Evolutionary conservation across 1,140 invertebrate species (phyloP).

Genomic region (Ceratitis capitata): DNA sequence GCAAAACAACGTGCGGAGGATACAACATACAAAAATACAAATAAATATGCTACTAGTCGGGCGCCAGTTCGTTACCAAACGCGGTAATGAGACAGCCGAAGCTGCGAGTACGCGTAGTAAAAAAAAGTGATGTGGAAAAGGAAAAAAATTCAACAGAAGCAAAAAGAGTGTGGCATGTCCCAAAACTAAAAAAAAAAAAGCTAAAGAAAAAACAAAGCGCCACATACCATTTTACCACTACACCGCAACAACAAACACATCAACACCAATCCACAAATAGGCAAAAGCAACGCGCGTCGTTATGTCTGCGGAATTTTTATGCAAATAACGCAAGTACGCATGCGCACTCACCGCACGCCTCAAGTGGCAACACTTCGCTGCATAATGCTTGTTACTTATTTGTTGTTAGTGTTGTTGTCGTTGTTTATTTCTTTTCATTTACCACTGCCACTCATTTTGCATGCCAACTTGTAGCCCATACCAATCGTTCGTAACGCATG

Average conservation of each 20-base stretch:
- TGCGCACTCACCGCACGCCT: not conserved
- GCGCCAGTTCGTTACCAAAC: conserved; percentile 1
- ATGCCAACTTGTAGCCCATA: not conserved
- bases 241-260: not conserved
- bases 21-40: no score
- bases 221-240: not conserved
- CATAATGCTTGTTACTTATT: not conserved
- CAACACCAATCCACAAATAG: not conserved
- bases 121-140: no score
- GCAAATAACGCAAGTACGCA: conserved; percentile 14
- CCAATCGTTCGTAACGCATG: not conserved
- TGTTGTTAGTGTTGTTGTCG: not conserved
- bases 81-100: not conserved
- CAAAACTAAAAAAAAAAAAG: not conserved
- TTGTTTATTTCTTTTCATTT: not conserved
- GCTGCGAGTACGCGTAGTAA: no score
- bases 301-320: conserved; percentile 40
- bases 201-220: not conserved
- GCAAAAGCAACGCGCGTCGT: not conserved
- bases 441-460: not conserved
- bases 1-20: no score
- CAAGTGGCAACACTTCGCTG: not conserved
- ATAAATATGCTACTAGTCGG: not conserved
- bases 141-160: not conserved
- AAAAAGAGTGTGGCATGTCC: not conserved